Conservation (phyloP, 2,113 vertebrate species). For the Tautogolabrus adspersus region DNA sequence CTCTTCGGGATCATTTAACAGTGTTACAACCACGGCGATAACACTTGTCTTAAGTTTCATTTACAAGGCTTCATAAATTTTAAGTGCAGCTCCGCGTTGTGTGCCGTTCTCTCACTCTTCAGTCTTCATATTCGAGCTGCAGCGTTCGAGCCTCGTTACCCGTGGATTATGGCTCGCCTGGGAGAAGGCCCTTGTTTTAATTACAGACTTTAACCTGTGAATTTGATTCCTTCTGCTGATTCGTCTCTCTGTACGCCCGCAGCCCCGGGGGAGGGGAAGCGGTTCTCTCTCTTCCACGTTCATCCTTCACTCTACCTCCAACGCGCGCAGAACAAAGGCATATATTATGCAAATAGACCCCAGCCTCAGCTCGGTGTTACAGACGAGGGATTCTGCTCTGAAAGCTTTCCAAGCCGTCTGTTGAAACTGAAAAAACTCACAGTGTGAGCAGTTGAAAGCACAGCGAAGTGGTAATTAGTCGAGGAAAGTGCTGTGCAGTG, state of each 20-base stretch:
- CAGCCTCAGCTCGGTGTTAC: conserved; percentile 42
- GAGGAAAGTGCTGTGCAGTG: conserved; percentile 21
- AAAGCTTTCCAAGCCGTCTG: conserved; percentile 27
- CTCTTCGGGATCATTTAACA: conserved; percentile 59
- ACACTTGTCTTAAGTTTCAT: conserved; percentile 72
- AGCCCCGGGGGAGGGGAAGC: conserved; percentile 29
- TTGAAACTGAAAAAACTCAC: conserved; percentile 42
- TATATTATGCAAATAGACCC: conserved; percentile 77
- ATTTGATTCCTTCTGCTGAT: conserved; percentile 72
- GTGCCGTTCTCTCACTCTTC: conserved; percentile 59
- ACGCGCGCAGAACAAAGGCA: conserved; percentile 72
- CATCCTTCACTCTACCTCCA: conserved; percentile 50
- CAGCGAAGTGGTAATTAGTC: conserved; percentile 49
- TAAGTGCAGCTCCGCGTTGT: conserved; percentile 14
- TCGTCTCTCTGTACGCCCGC: conserved; percentile 31
- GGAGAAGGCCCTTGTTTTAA: conserved; percentile 75
- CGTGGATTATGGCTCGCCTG: conserved; percentile 69
- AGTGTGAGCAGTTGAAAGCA: conserved; percentile 42
- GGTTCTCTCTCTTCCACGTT: conserved; percentile 30
- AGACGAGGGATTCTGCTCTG: conserved; percentile 45
- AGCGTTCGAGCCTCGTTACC: conserved; percentile 64
- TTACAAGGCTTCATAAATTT: conserved; percentile 73
- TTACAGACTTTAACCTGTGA: conserved; percentile 78
- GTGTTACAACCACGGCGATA: conserved; percentile 51
- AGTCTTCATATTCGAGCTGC: conserved; percentile 70